Evolutionary conservation across 2,113 vertebrate genomes (phyloP), one percentile per base, ranked within the genome.

Genomic region (Laticauda laticaudata): DNA sequence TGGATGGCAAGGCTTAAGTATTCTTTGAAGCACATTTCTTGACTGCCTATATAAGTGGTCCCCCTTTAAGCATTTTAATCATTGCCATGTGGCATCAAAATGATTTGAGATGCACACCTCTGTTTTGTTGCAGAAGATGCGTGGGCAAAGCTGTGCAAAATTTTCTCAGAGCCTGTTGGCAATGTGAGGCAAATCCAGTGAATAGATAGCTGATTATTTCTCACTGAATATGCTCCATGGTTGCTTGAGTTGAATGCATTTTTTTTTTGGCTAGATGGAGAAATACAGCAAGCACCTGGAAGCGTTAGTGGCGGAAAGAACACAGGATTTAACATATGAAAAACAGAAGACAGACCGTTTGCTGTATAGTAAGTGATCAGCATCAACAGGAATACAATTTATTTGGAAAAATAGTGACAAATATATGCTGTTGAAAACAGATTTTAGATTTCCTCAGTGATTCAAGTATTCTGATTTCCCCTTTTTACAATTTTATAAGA

Each of bases 211-310:
- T 4, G 56, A 29, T 89, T 93, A 61, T 29, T 9, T 92, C 53
- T 81, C 15, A 90, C 0, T 64, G 55, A 90, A 18, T 8, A 92
- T 53, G 88, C n/a, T 86, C 64, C 39, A 1, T 11, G 29, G 54
- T 59, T 90, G 21, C 45, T 54, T 48, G 57, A 7, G 23, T 55
- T 92, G 51, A 90, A 90, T 61, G 39, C n/a, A 64, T 93, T 61
- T 90, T 56, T 86, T 88, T 54, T 95, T 95, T 96, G 5, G 55
- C 95, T 97, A 99, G 98, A 98, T 99, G 98, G 98, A 99, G 97
- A 99, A 98, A 94, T 98, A 99, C 89, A 99, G 98, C 86, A 98
- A 98, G 96, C 98, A 99, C 90, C 97, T 99, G 97, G 98, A 99
- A 97, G 97, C 97, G 34, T 29, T 99, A 91, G 98, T 98, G 89